phyloP scores from a whole-genome alignment of 2,888 invertebrate species.

The Tiliacea aurago region DNA sequence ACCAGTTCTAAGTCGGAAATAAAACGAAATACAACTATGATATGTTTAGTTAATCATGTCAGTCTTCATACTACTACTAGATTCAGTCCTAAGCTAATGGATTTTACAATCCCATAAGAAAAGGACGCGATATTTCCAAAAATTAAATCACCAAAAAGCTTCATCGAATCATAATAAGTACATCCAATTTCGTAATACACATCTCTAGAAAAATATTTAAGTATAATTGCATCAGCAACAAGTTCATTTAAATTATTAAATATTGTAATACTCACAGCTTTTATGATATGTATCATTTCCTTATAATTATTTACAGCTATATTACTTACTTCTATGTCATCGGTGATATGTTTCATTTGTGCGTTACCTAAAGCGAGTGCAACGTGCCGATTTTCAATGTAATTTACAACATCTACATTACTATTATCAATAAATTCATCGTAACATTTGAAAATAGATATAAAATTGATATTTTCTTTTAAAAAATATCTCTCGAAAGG shows the following conservation, averaged over 20 bases:
- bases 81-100: constrained; percentile 89
- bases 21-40: constrained; percentile 88
- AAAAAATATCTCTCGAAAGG: constrained; percentile 84
- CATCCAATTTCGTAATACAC: constrained; percentile 88
- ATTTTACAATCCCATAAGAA: constrained; percentile 89
- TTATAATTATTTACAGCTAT: constrained; percentile 85
- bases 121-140: constrained; percentile 89
- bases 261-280: constrained; percentile 91
- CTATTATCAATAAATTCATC: constrained; percentile 83
- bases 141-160: constrained; percentile 87
- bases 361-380: constrained; percentile 88
- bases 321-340: constrained; percentile 77
- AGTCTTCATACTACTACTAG: constrained; percentile 90
- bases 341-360: constrained; percentile 81
- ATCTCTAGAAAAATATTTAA: constrained; percentile 90
- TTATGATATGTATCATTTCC: constrained; percentile 88
- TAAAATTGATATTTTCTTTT: constrained; percentile 77
- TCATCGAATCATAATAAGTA: constrained; percentile 83
- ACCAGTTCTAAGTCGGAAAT: constrained; percentile 90
- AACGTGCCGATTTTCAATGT: constrained; percentile 78
- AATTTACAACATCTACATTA: constrained; percentile 80
- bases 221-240: constrained; percentile 88
- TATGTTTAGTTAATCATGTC: constrained; percentile 89
- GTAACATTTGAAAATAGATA: constrained; percentile 85
- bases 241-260: constrained; percentile 88